Evolutionary conservation across 2,797 vertebrate genomes (phyloP).

Genomic region (Scolopax rusticola): DNA sequence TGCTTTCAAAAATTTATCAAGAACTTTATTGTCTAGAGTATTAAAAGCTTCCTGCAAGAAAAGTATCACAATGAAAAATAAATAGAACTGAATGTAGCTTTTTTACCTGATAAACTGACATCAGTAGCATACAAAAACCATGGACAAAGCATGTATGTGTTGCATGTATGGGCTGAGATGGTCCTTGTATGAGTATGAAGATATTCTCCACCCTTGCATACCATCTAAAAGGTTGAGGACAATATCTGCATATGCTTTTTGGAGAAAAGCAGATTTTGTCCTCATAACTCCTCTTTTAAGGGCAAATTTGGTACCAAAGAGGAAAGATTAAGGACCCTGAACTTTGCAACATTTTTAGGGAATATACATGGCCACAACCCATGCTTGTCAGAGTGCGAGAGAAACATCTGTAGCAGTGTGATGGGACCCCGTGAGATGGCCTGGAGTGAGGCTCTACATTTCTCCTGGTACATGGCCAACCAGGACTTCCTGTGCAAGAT

Average conservation of each 20-base stretch:
- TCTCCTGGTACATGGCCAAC: accelerated
- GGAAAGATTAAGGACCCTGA: not conserved
- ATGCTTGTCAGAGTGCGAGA: accelerated
- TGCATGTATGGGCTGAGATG: not conserved
- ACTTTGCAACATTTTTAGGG: not conserved
- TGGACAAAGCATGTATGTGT: not conserved
- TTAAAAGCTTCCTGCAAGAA: conserved; percentile 83
- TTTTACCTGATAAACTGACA: not conserved
- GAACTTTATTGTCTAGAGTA: conserved; percentile 82
- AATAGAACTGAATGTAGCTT: not conserved
- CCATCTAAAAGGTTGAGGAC: not conserved
- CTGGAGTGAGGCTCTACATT: not conserved
- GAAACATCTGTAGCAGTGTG: not conserved
- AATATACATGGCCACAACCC: accelerated
- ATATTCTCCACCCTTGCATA: not conserved
- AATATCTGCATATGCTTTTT: not conserved
- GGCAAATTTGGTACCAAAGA: not conserved
- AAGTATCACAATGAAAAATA: not conserved
- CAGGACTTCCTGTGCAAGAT: not conserved
- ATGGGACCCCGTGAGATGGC: not conserved
- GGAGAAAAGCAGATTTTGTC: not conserved
- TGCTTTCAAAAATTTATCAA: conserved; percentile 90
- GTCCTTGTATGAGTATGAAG: not conserved
- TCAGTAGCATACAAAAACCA: not conserved
- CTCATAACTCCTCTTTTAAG: not conserved